phyloP scores from a whole-genome alignment of 2,797 vertebrate species.

The Odontamblyopus lacepedii region DNA sequence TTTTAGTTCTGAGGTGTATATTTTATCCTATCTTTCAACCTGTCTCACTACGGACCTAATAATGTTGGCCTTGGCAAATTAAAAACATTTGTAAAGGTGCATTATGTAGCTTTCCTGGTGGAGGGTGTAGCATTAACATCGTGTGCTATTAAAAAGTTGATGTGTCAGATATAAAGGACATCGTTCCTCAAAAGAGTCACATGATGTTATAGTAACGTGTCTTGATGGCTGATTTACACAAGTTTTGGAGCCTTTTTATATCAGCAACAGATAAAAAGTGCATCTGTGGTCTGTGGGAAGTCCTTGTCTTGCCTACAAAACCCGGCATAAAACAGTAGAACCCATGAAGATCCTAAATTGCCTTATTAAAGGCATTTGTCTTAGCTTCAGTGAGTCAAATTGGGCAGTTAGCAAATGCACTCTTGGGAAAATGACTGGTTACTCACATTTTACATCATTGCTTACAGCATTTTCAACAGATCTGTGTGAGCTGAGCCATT shows the following conservation, averaged over 20 bases:
- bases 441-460: not conserved
- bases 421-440: not conserved
- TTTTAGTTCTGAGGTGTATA: not conserved
- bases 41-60: no score
- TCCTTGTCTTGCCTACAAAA: not conserved
- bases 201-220: no score
- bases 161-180: no score
- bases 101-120: no score
- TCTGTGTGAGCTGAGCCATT: slow-evolving; percentile 4
- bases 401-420: not conserved
- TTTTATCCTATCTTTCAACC: not conserved
- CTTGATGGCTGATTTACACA: no score
- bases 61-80: no score
- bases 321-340: not conserved
- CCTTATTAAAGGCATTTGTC: not conserved
- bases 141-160: no score
- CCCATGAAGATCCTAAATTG: not conserved
- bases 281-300: not conserved
- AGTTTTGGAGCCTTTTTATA: no score
- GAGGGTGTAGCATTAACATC: no score
- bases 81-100: no score
- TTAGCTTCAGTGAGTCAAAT: not conserved
- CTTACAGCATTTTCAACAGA: slow-evolving; percentile 12
- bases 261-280: no score
- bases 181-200: no score